Conservation (phyloP, 2,797 vertebrate species). For the Enteromius paludinosus region DNA sequence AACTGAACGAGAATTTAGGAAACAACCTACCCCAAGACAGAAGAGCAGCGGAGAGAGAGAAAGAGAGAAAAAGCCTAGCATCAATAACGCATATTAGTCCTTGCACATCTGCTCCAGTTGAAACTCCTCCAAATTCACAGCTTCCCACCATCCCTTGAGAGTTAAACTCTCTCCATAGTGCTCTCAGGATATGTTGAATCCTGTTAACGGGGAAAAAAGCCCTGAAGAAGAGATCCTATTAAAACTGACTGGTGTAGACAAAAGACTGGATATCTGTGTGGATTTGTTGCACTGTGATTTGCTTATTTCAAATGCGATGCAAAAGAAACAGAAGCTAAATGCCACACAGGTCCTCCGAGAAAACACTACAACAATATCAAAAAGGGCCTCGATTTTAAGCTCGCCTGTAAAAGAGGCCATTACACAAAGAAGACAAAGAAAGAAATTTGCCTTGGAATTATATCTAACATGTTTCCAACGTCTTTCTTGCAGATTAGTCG, state of each 20-base stretch:
- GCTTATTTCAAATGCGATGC: conserved; percentile 26
- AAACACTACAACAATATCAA: conserved; percentile 9
- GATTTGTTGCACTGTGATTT: conserved; percentile 41
- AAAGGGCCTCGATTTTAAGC: conserved; percentile 22
- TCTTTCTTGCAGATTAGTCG: conserved; percentile 17
- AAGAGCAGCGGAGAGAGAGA: background rate
- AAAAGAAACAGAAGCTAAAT: conserved; percentile 37
- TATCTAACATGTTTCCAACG: conserved; percentile 9
- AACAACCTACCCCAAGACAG: conserved; percentile 8
- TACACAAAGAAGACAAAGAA: conserved; percentile 1
- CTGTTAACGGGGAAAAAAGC: conserved; percentile 42
- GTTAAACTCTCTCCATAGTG: conserved; percentile 26
- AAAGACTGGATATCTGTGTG: conserved; percentile 39
- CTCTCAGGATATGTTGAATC: conserved; percentile 50
- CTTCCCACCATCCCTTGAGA: conserved; percentile 43
- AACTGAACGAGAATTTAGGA: conserved; percentile 24
- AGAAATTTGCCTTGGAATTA: conserved; percentile 4
- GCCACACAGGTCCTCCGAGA: conserved; percentile 30
- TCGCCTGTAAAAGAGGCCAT: conserved; percentile 14
- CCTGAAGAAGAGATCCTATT: conserved; percentile 50
- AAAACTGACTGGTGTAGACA: conserved; percentile 40
- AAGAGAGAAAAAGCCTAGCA: conserved; percentile 6
- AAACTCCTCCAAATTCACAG: conserved; percentile 45
- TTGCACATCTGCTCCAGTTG: conserved; percentile 48
- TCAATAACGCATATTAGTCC: conserved; percentile 46